Evolutionary conservation across 92 coral and sea anemone genomes (phyloP).

Genomic region (Actinostola sp.): DNA sequence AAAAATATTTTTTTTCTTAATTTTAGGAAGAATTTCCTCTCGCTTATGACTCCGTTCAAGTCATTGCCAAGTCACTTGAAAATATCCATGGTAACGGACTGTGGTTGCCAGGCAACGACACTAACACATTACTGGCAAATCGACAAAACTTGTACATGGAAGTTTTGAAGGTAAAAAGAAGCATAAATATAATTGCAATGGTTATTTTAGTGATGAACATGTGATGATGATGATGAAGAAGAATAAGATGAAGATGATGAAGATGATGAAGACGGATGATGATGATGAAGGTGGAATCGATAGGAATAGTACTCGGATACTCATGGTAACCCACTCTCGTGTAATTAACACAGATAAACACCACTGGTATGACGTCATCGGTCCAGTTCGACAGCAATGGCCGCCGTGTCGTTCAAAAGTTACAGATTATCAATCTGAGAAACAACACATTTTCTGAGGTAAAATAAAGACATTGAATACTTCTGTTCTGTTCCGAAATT

Average conservation of each 20-base stretch:
- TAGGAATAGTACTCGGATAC: no score
- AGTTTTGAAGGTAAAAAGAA: neutral
- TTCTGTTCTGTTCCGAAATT: neutral
- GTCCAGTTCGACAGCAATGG: conserved; percentile 64
- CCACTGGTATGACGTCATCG: conserved; percentile 62
- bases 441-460: conserved; percentile 48
- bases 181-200: neutral
- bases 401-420: conserved; percentile 35
- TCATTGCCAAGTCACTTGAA: no score
- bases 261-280: no score
- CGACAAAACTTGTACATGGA: conserved; percentile 3
- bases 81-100: conserved; percentile 17
- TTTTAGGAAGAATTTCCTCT: conserved; percentile 11
- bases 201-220: no score
- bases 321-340: no score
- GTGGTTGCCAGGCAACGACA: conserved; percentile 26
- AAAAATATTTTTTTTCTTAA: no score
- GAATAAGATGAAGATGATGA: no score
- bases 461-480: neutral
- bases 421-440: conserved; percentile 60
- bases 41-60: conserved; percentile 1
- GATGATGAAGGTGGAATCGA: no score
- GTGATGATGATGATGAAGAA: neutral
- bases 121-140: neutral
- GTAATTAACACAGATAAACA: conserved; percentile 11